phyloP scores from a whole-genome alignment of 2,888 invertebrate genomes.

The Mesodorylaimus sp. region DNA sequence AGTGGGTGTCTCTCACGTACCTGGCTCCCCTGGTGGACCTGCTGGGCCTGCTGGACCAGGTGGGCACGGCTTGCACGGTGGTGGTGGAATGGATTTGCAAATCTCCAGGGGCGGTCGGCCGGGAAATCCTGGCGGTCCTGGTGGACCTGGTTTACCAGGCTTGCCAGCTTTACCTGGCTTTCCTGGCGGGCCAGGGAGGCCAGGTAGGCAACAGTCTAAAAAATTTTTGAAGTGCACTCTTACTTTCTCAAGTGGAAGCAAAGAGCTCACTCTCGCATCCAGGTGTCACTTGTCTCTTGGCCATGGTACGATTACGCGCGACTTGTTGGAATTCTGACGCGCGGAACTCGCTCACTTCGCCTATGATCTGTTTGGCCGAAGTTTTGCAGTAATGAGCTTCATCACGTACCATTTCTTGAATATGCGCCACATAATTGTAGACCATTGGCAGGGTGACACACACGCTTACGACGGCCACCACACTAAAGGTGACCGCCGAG shows the following conservation, averaged over 20 bases:
- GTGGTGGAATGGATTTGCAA: constrained; percentile 1
- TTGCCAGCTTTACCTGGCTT: constrained; percentile 21
- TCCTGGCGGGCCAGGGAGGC: constrained; percentile 23
- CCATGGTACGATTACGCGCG: neutral
- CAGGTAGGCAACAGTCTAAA: constrained; percentile 28
- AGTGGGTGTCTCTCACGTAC: no score
- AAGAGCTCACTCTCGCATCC: no score
- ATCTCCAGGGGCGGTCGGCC: neutral
- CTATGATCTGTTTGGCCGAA: neutral
- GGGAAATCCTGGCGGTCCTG: constrained; percentile 10
- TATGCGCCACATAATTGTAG: constrained; percentile 3
- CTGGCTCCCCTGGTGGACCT: no score
- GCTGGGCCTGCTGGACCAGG: no score
- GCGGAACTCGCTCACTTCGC: neutral
- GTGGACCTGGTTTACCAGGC: constrained; percentile 8
- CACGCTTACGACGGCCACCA: constrained; percentile 4
- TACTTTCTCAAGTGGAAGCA: no score
- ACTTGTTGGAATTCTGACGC: neutral
- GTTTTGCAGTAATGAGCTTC: constrained; percentile 1
- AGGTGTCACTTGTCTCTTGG: neutral
- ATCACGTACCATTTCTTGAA: neutral
- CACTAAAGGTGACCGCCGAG: constrained; percentile 7
- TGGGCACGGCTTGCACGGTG: constrained; percentile 8
- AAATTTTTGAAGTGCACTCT: no score
- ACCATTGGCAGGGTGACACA: constrained; percentile 7